Base-by-base conservation (phyloP, 2,888 invertebrate genomes). In the Crematogaster levior region DNA sequence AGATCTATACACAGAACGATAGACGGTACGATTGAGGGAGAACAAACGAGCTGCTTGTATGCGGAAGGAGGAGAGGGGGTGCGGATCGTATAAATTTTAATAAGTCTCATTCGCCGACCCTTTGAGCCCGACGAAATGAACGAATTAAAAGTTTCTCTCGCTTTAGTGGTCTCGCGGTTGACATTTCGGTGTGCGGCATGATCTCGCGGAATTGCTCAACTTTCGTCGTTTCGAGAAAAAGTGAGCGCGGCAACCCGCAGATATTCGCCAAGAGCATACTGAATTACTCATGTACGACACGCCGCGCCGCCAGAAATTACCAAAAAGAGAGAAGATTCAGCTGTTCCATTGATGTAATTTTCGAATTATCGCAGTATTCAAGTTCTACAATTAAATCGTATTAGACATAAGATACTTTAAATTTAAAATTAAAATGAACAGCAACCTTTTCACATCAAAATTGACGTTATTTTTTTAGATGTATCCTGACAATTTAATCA, bases 121-220 rank as follows among this genome's bases (percentile, higher is more conserved):
- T 93, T 94, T 93, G 93, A 93, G 92, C 91, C 91, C 88, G 84
- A 87, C 88, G 92, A 93, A 94, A 94, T 94, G 93, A 94, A 93
- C 93, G 92, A 94, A 94, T 94, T 94, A 94, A 94, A 94, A 94
- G 94, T 94, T 94, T 93, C 89, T 91, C 92, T 75, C 89, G 90
- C 80, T 90, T 90, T 90, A 90, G 90, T 90, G 90, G 92, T 93
- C 93, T 94, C 93, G 92, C 93, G 93, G 94, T 93, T 93, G 93
- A 93, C 93, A 92, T 94, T 94, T 92, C 92, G 90, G 91, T 91
- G 92, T 88, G 87, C 85, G 85, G 88, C 88, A 89, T 90, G 89
- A 91, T 91, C 88, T 66, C 89, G 82, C 89, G 88, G 88, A 93
- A 94, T 93, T 92, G 88, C 91, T 87, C 72, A 93, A 94, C 90